Base-by-base conservation (phyloP, 2,113 vertebrate species). In the Glaucomys volans region DNA sequence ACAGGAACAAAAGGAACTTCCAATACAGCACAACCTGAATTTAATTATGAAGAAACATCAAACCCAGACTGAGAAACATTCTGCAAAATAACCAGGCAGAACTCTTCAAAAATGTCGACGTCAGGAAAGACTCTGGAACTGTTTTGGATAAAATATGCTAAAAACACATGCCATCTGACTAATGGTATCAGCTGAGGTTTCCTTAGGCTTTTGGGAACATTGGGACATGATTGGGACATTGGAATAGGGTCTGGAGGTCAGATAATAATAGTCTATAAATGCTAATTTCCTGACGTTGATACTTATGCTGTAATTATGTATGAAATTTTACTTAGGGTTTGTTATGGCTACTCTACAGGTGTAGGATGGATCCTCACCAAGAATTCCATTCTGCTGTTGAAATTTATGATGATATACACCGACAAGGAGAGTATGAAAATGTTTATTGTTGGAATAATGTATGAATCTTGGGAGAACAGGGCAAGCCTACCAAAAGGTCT, bases 31-130 rank as follows among this genome's bases (percentile, higher is more conserved):
- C 13, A 84, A 37, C 32, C 74, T 64, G 47, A 84, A 92, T 82
- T 95, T 96, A 91, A 67, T 83, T 88, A 84, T 40, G 13, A 79
- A 40, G 50, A 92, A 54, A 74, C 47, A 80, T 83, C 64, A 86
- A 81, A 93, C 64, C 30, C 28, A 71, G 37, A 67, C 4, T 66
- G 79, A 81, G 66, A 89, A 95, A 85, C 13, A 44, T 7, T 72
- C 77, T 59, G 35, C 40, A 89, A 62, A 90, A 72, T 6, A 89
- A 67, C 24, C 11, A 5, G 80, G 18, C 3, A 79, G 40, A 14
- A 17, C 16, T 62, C 9, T 75, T 91, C 8, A 47, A 94, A 93
- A 82, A 89, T n/a, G 30, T 24, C 44, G 59, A 0, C 20, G 16
- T 91, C 35, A 26, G 30, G 40, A 74, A 66, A 71, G 54, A 47